Percentiles rank a stretch among this genome's conserved stretches.
phyloP scores from a whole-genome alignment of 37 sponge, comb jelly and placozoan genomes.

The Dysidea cf. avara region DNA sequence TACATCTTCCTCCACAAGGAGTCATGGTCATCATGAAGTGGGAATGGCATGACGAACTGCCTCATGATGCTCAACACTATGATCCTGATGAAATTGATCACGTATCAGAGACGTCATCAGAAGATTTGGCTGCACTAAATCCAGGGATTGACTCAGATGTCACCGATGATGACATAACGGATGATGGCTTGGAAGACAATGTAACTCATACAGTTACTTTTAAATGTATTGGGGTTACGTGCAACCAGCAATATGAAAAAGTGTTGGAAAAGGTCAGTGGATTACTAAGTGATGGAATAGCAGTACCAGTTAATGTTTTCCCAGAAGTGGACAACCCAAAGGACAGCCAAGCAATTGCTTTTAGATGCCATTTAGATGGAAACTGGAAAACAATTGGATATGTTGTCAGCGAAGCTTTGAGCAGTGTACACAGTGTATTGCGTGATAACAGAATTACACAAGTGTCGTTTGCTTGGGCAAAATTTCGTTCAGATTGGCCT shows the following conservation, averaged over 20 bases:
- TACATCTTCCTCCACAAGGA: too few relatives aligned
- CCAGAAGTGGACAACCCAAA: conserved; percentile 28
- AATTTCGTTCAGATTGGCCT: conserved; percentile 7
- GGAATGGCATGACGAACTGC: too few relatives aligned
- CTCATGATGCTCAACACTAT: too few relatives aligned
- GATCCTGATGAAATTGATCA: too few relatives aligned
- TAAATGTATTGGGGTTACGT: conserved; percentile 7
- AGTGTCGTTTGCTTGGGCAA: conserved; percentile 29
- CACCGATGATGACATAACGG: too few relatives aligned
- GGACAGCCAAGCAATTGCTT: conserved; percentile 28
- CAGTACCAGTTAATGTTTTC: conserved; percentile 19
- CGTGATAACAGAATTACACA: background rate
- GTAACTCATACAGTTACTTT: conserved; percentile 23
- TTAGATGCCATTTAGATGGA: conserved; percentile 15
- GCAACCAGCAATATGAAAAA: background rate
- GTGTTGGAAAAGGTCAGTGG: background rate
- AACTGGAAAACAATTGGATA: conserved; percentile 49
- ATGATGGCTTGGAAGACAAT: too few relatives aligned
- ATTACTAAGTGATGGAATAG: background rate
- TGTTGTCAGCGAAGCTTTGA: conserved; percentile 25
- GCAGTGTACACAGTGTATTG: conserved; percentile 12
- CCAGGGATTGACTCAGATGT: too few relatives aligned
- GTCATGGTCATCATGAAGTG: too few relatives aligned
- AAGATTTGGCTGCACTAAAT: too few relatives aligned
- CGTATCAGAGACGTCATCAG: too few relatives aligned